These are phyloP conservation scores for Periophthalmodon schlosseri DNA, from an alignment of 2,113 vertebrate species.

Conservation along the genomic window DNA sequence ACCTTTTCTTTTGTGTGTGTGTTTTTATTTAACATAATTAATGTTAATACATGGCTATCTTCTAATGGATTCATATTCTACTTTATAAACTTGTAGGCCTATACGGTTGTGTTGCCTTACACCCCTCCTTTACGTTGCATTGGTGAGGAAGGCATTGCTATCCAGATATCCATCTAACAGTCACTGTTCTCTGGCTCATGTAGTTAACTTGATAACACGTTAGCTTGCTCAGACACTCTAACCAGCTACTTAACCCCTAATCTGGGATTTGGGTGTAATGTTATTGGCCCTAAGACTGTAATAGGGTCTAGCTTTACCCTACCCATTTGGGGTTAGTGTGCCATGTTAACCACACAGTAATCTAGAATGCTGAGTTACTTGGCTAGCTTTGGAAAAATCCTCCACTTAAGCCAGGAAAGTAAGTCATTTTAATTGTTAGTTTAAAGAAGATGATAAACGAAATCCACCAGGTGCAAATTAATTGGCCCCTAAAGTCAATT, in stretches of 20 bases:
- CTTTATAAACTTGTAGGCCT: not conserved
- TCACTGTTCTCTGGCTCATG: constrained; percentile 39
- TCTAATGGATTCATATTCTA: not conserved
- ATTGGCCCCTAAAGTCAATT: no score
- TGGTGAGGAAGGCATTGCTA: constrained; percentile 12
- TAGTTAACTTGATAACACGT: constrained; percentile 49
- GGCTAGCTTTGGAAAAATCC: not conserved
- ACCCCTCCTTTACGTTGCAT: not conserved
- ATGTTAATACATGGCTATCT: not conserved
- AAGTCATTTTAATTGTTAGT: not conserved
- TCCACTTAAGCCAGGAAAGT: not conserved
- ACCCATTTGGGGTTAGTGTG: constrained; percentile 9
- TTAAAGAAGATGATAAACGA: no score
- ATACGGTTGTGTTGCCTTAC: not conserved
- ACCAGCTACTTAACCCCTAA: constrained; percentile 54
- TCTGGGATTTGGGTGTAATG: constrained; percentile 55
- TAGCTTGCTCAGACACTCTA: constrained; percentile 35
- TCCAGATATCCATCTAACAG: constrained; percentile 29
- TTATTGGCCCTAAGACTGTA: constrained; percentile 22
- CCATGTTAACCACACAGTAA: constrained; percentile 21
- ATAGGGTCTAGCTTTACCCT: constrained; percentile 11
- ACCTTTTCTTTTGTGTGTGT: not conserved
- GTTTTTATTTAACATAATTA: no score
- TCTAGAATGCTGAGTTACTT: not conserved
- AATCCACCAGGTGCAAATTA: no score